These are phyloP conservation scores for Apoda limacodes DNA, from an alignment of 2,888 invertebrate species.

Conservation along the genomic window DNA sequence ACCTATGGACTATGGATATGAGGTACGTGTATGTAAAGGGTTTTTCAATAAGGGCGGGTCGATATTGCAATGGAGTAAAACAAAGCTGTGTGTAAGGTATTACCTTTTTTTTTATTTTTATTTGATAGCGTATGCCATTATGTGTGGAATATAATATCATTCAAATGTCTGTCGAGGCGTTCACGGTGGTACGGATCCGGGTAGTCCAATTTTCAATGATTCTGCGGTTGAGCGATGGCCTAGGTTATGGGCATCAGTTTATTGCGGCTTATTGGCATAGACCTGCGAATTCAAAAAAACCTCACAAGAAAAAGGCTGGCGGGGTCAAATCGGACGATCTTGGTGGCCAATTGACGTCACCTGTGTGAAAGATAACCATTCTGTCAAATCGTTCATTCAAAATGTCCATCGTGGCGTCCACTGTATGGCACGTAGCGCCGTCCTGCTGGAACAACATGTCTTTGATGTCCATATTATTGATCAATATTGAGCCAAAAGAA, in stretches of 20 bases:
- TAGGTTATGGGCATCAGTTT: too few species aligned
- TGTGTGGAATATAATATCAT: slow-evolving; percentile 1
- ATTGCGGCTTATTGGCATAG: too few species aligned
- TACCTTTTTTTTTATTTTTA: not conserved
- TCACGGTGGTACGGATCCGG: not conserved
- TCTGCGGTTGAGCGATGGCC: too few species aligned
- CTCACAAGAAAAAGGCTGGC: slow-evolving; percentile 5
- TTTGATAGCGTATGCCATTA: not conserved
- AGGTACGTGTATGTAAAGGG: too few species aligned
- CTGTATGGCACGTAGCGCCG: too few species aligned
- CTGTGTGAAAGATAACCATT: slow-evolving; percentile 12
- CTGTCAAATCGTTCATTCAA: slow-evolving; percentile 12
- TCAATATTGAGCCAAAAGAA: too few species aligned
- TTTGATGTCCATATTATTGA: too few species aligned
- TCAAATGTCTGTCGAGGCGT: slow-evolving; percentile 1
- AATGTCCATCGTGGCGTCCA: too few species aligned
- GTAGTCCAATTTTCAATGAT: not conserved
- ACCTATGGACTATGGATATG: too few species aligned
- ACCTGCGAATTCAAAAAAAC: too few species aligned
- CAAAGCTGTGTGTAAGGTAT: slow-evolving; percentile 3
- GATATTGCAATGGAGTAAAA: slow-evolving; percentile 4
- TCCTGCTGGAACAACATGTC: too few species aligned
- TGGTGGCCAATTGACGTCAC: slow-evolving; percentile 12
- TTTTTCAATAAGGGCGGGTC: too few species aligned
- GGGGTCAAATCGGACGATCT: slow-evolving; percentile 10